These are phyloP conservation scores for Ctenoplectra terminalis DNA, from an alignment of 1,140 invertebrate species.

Conservation along the genomic window DNA sequence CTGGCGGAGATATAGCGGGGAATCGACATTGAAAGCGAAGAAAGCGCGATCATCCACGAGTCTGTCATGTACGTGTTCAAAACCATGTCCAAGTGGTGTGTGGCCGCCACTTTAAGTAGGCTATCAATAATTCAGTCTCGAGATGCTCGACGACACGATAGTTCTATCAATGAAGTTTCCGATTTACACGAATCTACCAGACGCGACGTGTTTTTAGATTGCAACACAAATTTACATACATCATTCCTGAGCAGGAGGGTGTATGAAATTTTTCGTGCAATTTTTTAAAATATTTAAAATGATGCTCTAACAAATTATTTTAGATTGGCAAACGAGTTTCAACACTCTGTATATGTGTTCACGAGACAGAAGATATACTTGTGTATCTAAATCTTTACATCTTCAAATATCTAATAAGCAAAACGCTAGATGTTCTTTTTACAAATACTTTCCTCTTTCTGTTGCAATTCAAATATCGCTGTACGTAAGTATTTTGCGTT, in stretches of 20 bases:
- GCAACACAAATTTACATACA: no score
- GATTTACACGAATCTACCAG: background rate
- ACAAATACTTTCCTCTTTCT: background rate
- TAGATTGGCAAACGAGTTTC: no score
- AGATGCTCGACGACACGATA: background rate
- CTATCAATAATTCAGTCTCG: constrained; percentile 26
- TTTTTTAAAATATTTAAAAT: no score
- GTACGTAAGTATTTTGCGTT: background rate
- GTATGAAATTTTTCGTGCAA: no score
- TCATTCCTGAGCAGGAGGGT: no score
- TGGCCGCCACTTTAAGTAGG: background rate
- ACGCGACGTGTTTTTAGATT: no score
- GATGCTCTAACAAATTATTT: no score
- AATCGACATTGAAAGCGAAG: constrained; percentile 21
- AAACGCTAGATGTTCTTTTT: no score
- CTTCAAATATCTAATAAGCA: no score
- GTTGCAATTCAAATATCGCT: background rate
- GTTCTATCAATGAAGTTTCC: background rate
- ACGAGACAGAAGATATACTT: no score
- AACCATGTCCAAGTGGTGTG: constrained; percentile 26
- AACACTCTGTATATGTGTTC: no score
- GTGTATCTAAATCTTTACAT: no score
- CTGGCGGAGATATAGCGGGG: constrained; percentile 11
- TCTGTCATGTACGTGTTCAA: constrained; percentile 9
- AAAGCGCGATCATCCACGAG: constrained; percentile 24